Percentiles rank a stretch among this genome's conserved stretches.
Evolutionary conservation across 1,140 invertebrate genomes (phyloP).

Genomic region (Apis florea): DNA sequence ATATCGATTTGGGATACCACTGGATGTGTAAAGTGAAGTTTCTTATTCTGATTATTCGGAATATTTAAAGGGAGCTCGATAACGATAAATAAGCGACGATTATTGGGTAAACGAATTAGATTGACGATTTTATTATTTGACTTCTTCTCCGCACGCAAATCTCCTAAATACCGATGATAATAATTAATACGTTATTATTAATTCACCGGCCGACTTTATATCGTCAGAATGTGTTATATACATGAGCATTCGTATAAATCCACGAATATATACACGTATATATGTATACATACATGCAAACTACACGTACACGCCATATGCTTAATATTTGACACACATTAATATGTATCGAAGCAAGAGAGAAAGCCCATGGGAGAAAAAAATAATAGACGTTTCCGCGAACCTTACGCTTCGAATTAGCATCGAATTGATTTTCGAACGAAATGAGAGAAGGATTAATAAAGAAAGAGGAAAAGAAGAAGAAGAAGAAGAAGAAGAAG

Average conservation of each 20-base stretch:
- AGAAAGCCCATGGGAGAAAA: background rate
- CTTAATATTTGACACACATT: slow-evolving; percentile 71
- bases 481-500: background rate
- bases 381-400: background rate
- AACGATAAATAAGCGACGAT: no score
- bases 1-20: no score
- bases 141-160: no score
- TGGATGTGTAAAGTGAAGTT: no score
- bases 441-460: background rate
- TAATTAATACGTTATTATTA: no score
- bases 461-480: background rate
- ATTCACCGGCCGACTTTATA: no score
- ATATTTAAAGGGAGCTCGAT: no score
- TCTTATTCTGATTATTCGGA: no score
- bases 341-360: slow-evolving; percentile 48
- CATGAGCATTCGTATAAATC: background rate
- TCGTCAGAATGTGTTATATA: no score
- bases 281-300: background rate
- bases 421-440: background rate
- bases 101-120: no score
- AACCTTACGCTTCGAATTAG: background rate
- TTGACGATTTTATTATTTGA: no score
- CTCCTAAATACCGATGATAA: no score
- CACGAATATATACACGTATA: background rate
- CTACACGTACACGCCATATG: slow-evolving; percentile 43